Evolutionary conservation across 2,113 vertebrate genomes (phyloP).

Genomic region (Odontophorus gujanensis): DNA sequence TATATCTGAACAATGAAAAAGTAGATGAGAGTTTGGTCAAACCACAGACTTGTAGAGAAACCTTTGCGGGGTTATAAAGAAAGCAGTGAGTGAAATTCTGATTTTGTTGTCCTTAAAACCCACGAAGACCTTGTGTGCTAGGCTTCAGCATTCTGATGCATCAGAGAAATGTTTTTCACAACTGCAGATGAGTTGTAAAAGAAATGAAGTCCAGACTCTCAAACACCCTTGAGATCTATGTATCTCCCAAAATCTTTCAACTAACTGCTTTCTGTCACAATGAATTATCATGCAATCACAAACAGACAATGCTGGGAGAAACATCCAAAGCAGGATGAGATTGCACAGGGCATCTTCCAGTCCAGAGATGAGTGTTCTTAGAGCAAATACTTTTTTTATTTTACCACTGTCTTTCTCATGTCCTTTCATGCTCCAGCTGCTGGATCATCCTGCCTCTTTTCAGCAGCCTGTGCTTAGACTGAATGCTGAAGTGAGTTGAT

Average conservation of each 20-base stretch:
- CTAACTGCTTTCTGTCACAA: background rate
- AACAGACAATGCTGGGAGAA: background rate
- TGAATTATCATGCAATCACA: background rate
- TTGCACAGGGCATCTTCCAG: background rate
- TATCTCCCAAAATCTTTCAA: no score
- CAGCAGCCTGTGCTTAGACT: background rate
- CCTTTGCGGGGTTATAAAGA: background rate
- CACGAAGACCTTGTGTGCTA: background rate
- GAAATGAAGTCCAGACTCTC: background rate
- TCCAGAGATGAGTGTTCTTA: background rate
- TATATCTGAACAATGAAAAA: background rate
- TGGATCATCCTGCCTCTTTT: background rate
- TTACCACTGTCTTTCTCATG: fast-evolving
- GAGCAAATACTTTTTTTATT: background rate
- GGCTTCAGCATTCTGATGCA: background rate
- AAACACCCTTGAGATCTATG: background rate
- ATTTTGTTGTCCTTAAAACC: background rate
- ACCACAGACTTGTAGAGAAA: background rate
- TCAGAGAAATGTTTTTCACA: background rate
- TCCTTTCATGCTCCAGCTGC: background rate
- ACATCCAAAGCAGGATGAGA: no score
- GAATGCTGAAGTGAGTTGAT: background rate
- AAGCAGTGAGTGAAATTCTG: background rate
- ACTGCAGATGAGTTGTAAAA: background rate
- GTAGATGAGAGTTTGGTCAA: background rate